Evolutionary conservation across 2,113 vertebrate species (phyloP).

Genomic region (Erinaceus europaeus): DNA sequence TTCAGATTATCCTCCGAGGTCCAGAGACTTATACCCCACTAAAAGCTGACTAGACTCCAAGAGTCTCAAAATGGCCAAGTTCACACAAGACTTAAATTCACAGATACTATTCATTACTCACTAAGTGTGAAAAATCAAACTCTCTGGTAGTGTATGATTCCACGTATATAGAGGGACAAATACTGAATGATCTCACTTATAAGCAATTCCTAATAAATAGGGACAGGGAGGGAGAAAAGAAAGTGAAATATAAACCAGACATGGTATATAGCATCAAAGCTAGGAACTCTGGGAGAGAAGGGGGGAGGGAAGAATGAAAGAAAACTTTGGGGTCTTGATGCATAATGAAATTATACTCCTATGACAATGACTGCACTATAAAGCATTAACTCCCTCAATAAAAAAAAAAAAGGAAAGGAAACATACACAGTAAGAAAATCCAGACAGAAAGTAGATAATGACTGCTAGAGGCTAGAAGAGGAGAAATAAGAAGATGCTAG

Average conservation of each 20-base stretch:
- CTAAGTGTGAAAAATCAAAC: not conserved
- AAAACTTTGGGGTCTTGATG: too few species aligned
- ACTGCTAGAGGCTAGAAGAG: not conserved
- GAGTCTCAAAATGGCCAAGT: not conserved
- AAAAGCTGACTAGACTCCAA: not conserved
- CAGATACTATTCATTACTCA: not conserved
- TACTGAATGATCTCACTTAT: too few species aligned
- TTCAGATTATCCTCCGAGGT: not conserved
- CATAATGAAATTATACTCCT: too few species aligned
- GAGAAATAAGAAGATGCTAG: not conserved
- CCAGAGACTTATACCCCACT: not conserved
- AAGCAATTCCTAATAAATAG: too few species aligned
- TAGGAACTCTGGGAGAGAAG: too few species aligned
- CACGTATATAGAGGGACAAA: not conserved
- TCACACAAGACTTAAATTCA: not conserved
- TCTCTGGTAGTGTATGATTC: not conserved
- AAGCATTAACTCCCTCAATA: too few species aligned
- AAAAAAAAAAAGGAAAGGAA: too few species aligned
- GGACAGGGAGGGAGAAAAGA: too few species aligned
- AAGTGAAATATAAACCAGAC: too few species aligned
- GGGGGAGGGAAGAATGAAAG: too few species aligned
- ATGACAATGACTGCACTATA: too few species aligned
- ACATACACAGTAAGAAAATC: not conserved
- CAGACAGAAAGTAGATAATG: not conserved
- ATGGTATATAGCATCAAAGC: too few species aligned